phyloP scores from a whole-genome alignment of 2,888 invertebrate species.

The Scrobipalpa costella region DNA sequence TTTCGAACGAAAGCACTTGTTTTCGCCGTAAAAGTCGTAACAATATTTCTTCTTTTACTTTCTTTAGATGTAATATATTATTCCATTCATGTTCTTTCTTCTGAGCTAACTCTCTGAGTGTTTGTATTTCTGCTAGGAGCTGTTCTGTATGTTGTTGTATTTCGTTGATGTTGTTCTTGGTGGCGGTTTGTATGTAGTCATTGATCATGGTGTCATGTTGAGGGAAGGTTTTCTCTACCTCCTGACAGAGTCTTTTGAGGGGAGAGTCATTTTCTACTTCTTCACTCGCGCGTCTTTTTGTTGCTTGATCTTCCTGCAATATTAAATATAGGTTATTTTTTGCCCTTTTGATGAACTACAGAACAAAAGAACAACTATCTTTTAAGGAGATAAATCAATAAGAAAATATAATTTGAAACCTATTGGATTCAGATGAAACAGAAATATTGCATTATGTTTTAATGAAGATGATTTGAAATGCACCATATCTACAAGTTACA shows the following conservation, averaged over 20 bases:
- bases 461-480: too few species aligned
- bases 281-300: slow-evolving; percentile 65
- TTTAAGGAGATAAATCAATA: too few species aligned
- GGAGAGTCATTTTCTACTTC: slow-evolving; percentile 74
- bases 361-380: too few species aligned
- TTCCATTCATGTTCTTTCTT: slow-evolving; percentile 94
- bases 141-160: slow-evolving; percentile 84
- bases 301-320: slow-evolving; percentile 65
- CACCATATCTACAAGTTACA: too few species aligned
- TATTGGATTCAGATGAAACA: too few species aligned
- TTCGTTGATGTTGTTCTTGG: slow-evolving; percentile 82
- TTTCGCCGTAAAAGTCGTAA: slow-evolving; percentile 86
- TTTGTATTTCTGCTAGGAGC: slow-evolving; percentile 84
- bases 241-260: slow-evolving; percentile 73
- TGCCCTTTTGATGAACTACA: too few species aligned
- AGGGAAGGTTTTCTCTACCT: slow-evolving; percentile 76
- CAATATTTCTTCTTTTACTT: slow-evolving; percentile 91
- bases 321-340: background rate
- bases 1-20: slow-evolving; percentile 81
- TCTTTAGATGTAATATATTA: slow-evolving; percentile 89
- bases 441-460: too few species aligned
- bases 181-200: slow-evolving; percentile 83
- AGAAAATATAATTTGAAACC: too few species aligned
- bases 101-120: slow-evolving; percentile 86
- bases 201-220: slow-evolving; percentile 82